These are phyloP conservation scores for Villa cingulata DNA, from an alignment of 2,888 invertebrate genomes.

Conservation along the genomic window DNA sequence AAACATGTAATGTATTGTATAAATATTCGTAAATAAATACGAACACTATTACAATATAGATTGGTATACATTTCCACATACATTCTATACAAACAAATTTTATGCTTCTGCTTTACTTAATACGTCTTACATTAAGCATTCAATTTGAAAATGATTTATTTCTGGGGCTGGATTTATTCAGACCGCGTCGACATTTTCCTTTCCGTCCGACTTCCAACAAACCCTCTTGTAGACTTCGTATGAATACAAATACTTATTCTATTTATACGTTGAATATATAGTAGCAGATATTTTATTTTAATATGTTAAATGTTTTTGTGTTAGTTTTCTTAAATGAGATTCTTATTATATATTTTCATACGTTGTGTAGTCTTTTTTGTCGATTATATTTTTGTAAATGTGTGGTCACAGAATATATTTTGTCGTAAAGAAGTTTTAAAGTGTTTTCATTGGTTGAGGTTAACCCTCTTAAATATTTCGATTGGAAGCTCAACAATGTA, in stretches of 20 bases:
- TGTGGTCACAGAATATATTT: too few relatives aligned
- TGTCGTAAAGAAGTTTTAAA: background rate
- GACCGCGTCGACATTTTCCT: background rate
- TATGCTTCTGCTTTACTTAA: too few relatives aligned
- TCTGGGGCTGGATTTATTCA: background rate
- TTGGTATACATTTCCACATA: too few relatives aligned
- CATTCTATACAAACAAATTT: too few relatives aligned
- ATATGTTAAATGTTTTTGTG: background rate
- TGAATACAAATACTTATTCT: too few relatives aligned
- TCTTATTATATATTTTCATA: too few relatives aligned
- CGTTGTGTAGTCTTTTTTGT: too few relatives aligned
- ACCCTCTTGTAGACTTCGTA: background rate
- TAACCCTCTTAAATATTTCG: constrained; percentile 12
- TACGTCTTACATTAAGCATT: too few relatives aligned
- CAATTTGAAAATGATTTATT: constrained; percentile 1
- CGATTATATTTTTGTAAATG: too few relatives aligned
- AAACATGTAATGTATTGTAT: background rate
- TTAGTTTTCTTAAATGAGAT: background rate
- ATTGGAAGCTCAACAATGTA: constrained; percentile 11
- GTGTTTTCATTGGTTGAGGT: constrained; percentile 14
- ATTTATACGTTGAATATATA: background rate
- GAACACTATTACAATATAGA: background rate
- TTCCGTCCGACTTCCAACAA: background rate
- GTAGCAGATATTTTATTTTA: background rate
- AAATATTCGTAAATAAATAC: too few relatives aligned